Conservation (phyloP, 2,888 invertebrate genomes). For the Hemithea aestivaria region DNA sequence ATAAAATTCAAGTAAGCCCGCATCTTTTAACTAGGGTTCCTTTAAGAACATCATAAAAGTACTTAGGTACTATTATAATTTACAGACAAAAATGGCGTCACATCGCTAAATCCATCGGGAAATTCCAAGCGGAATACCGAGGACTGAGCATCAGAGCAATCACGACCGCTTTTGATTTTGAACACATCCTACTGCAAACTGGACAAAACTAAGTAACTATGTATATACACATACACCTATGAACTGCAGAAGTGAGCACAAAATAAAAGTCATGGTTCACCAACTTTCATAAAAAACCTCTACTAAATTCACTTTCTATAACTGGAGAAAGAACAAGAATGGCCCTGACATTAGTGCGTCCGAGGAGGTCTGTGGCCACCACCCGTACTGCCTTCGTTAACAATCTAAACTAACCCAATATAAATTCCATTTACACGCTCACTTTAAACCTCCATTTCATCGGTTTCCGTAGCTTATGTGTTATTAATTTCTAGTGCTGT, state of each 20-base stretch:
- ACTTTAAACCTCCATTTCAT: slow-evolving; percentile 15
- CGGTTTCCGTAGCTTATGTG: slow-evolving; percentile 12
- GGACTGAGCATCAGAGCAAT: no score
- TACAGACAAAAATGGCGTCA: no score
- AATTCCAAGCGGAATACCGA: no score
- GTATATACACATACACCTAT: slow-evolving; percentile 12
- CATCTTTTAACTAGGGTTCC: no score
- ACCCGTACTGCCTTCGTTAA: slow-evolving; percentile 15
- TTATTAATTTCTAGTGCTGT: slow-evolving; percentile 17
- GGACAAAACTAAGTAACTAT: no score
- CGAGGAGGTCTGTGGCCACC: slow-evolving; percentile 11
- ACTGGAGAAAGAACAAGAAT: slow-evolving; percentile 10
- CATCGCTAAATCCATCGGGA: no score
- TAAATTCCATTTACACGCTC: slow-evolving; percentile 25
- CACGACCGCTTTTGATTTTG: no score
- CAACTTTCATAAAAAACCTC: slow-evolving; percentile 6
- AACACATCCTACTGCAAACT: no score
- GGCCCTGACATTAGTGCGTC: slow-evolving; percentile 18
- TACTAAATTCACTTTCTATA: slow-evolving; percentile 7
- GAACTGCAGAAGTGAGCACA: slow-evolving; percentile 13
- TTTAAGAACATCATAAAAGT: no score
- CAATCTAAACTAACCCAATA: slow-evolving; percentile 1
- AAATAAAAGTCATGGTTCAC: slow-evolving; percentile 11
- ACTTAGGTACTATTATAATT: no score
- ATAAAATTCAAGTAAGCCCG: no score